Evolutionary conservation across 2,797 vertebrate genomes (phyloP), one percentile per base, ranked within the genome.

Genomic region (Spinus olivaceus): DNA sequence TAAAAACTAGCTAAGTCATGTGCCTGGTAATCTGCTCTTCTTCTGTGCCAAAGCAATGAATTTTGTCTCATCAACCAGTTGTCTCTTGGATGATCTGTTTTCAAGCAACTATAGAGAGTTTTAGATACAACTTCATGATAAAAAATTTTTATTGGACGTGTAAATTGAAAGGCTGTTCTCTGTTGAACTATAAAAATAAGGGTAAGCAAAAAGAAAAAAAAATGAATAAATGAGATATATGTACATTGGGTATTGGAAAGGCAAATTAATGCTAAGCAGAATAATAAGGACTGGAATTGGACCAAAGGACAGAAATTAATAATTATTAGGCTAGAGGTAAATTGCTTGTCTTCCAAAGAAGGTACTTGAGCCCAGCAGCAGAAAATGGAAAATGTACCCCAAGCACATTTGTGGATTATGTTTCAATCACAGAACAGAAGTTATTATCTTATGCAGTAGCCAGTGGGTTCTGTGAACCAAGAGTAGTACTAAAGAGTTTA

Each of bases 351-450:
- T 85, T 86, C 28, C 35, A 84, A 69, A 74, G 37, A 59, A 63
- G 15, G 11, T 6, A 51, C 8, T 67, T 66, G 23, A 84, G 27
- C 9, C 25, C 20, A 71, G 25, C 7, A 88, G 15, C 24, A 90
- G 27, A 28, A 92, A 81, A 80, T 6, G 3, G 44, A 93, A 86
- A 88, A 51, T 2, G 1, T 7, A 42, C 1, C 3, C 11, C 4
- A 28, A 41, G 2, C 4, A 44, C 0, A 0, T 46, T 33, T 54
- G 9, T 35, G 21, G 1, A 69, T 79, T 37, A 67, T 76, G 64
- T 70, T 27, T 66, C 2, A 0, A 57, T 54, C 22, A 44, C 11
- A 54, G 81, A 60, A 27, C 5, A 50, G 35, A 76, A 73, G 10
- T n/a, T 54, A 53, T 49, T 51, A 15, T 78, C 21, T 65, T 32